Conservation (phyloP, 2,113 vertebrate species). For the Syrrhaptes paradoxus region DNA sequence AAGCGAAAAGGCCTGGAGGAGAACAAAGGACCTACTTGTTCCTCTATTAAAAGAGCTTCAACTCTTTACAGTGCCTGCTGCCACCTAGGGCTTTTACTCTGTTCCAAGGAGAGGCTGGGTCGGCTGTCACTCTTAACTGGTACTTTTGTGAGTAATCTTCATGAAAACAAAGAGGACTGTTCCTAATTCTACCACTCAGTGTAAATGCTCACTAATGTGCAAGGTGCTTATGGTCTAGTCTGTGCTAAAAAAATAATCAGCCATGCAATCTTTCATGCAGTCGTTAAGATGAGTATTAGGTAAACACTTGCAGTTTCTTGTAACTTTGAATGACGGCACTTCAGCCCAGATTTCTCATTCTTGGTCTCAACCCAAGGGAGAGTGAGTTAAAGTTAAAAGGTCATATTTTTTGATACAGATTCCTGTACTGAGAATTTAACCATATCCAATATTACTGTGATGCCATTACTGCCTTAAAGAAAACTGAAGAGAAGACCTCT, state of each 20-base stretch:
- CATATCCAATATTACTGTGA: neutral
- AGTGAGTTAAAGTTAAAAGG: neutral
- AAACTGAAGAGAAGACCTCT: neutral
- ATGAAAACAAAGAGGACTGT: neutral
- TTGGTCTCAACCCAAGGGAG: neutral
- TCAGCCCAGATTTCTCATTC: neutral
- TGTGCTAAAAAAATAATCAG: neutral
- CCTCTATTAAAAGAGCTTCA: neutral
- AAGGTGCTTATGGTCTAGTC: neutral
- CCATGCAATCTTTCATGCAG: neutral
- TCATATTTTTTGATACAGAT: neutral
- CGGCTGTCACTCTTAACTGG: neutral
- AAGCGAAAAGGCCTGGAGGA: neutral
- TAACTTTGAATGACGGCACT: neutral
- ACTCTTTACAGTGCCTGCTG: neutral
- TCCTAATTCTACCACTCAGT: neutral
- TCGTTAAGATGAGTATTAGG: neutral
- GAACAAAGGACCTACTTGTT: neutral
- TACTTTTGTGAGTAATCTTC: neutral
- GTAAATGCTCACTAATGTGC: neutral
- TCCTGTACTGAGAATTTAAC: neutral
- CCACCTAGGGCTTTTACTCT: neutral
- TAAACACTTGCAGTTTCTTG: neutral
- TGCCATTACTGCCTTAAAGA: neutral
- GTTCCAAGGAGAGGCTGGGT: neutral